Conservation (phyloP, 2,888 invertebrate species). For the Entomobrya proxima region DNA sequence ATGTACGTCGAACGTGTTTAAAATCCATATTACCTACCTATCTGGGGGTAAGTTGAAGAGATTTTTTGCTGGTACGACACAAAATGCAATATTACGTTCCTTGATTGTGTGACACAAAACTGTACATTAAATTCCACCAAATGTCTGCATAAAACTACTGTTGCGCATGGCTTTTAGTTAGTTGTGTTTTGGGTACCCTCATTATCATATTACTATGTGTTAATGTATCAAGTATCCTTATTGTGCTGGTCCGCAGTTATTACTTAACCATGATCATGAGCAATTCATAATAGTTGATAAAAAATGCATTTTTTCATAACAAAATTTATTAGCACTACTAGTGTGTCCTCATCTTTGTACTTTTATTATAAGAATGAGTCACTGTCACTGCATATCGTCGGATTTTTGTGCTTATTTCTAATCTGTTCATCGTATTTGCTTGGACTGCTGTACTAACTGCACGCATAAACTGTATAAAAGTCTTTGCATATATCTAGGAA, state of each 20-base stretch:
- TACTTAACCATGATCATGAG: conserved; percentile 36
- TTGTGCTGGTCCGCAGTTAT: not conserved
- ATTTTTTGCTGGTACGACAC: not conserved
- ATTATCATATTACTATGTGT: not conserved
- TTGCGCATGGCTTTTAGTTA: not conserved
- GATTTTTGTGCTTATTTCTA: too few species aligned
- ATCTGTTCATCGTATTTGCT: too few species aligned
- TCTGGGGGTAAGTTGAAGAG: not conserved
- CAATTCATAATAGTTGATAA: conserved; percentile 14
- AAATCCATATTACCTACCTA: conserved; percentile 6
- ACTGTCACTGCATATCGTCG: not conserved
- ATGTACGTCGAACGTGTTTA: conserved; percentile 1
- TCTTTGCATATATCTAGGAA: too few species aligned
- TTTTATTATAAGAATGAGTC: not conserved
- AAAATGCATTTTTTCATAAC: conserved; percentile 29
- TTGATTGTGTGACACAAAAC: not conserved
- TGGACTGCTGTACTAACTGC: too few species aligned
- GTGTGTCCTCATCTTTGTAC: not conserved
- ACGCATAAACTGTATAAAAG: too few species aligned
- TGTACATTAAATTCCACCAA: not conserved
- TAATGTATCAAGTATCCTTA: conserved; percentile 38
- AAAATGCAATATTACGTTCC: not conserved
- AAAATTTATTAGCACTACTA: conserved; percentile 24
- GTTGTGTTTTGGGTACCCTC: not conserved
- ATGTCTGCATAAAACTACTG: not conserved